Percentiles rank a stretch among this genome's conserved stretches.
These are phyloP conservation scores for Nyctalus aviator DNA, from an alignment of 2,797 vertebrate genomes.

Conservation along the genomic window DNA sequence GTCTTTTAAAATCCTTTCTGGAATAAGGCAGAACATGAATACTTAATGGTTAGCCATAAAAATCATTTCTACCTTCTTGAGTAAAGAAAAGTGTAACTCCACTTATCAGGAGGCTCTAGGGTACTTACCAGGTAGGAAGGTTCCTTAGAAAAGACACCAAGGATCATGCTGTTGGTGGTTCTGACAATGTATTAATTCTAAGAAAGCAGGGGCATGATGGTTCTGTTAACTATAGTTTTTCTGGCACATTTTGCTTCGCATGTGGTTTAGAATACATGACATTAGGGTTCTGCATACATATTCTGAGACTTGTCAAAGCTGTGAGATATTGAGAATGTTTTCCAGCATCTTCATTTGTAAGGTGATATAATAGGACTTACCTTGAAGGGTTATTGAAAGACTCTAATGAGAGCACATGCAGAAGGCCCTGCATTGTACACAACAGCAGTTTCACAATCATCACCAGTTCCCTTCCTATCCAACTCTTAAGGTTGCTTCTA, in stretches of 20 bases:
- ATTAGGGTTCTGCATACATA: background rate
- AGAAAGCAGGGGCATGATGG: background rate
- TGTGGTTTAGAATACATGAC: background rate
- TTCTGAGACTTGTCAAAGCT: background rate
- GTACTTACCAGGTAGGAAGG: background rate
- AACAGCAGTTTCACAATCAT: background rate
- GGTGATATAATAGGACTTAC: background rate
- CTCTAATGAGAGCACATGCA: background rate
- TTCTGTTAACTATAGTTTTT: background rate
- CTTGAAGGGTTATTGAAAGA: background rate
- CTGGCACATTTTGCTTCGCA: background rate
- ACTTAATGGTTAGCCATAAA: background rate
- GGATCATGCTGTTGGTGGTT: fast-evolving
- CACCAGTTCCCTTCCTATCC: background rate
- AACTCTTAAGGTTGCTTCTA: background rate
- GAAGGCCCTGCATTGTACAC: background rate
- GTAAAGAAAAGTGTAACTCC: background rate
- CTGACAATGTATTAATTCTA: background rate
- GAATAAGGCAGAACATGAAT: background rate
- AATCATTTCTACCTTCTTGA: background rate
- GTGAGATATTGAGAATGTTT: background rate
- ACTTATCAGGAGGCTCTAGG: background rate
- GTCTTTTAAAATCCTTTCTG: background rate
- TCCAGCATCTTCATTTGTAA: background rate
- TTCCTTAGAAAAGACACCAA: background rate